Evolutionary conservation across 1,140 invertebrate species (phyloP).

Genomic region (Drosophila willistoni): DNA sequence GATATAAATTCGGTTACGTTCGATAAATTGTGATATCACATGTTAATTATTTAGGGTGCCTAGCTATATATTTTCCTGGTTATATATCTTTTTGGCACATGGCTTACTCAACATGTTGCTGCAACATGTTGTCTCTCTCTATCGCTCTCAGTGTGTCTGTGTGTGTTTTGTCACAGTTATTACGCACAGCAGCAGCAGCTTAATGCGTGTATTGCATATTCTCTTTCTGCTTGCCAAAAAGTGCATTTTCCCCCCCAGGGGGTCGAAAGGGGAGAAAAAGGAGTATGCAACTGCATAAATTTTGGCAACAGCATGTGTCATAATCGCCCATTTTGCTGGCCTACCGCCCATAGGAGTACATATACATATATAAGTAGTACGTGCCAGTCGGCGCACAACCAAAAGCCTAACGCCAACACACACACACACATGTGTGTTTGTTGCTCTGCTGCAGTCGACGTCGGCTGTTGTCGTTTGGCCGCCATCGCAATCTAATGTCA

Average conservation of each 20-base stretch:
- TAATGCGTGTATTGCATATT: neutral
- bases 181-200: slow-evolving; percentile 29
- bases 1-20: neutral
- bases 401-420: slow-evolving; percentile 41
- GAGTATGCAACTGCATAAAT: slow-evolving; percentile 29
- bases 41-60: slow-evolving; percentile 7
- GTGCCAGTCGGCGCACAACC: slow-evolving; percentile 57
- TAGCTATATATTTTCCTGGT: slow-evolving; percentile 11
- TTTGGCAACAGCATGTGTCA: slow-evolving; percentile 69
- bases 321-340: slow-evolving; percentile 46
- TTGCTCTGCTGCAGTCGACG: slow-evolving; percentile 50
- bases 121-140: slow-evolving; percentile 23
- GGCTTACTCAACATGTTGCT: slow-evolving; percentile 46
- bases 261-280: neutral
- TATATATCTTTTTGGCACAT: slow-evolving; percentile 1
- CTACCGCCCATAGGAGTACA: slow-evolving; percentile 8
- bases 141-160: neutral
- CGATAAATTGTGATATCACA: slow-evolving; percentile 10
- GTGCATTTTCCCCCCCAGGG: neutral
- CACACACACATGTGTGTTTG: slow-evolving; percentile 13
- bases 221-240: slow-evolving; percentile 21
- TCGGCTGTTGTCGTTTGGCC: slow-evolving; percentile 83
- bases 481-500: slow-evolving; percentile 83
- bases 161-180: slow-evolving; percentile 34
- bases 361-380: slow-evolving; percentile 27